These are phyloP conservation scores for Synchiropus splendidus DNA, from an alignment of 2,113 vertebrate genomes.

Conservation along the genomic window DNA sequence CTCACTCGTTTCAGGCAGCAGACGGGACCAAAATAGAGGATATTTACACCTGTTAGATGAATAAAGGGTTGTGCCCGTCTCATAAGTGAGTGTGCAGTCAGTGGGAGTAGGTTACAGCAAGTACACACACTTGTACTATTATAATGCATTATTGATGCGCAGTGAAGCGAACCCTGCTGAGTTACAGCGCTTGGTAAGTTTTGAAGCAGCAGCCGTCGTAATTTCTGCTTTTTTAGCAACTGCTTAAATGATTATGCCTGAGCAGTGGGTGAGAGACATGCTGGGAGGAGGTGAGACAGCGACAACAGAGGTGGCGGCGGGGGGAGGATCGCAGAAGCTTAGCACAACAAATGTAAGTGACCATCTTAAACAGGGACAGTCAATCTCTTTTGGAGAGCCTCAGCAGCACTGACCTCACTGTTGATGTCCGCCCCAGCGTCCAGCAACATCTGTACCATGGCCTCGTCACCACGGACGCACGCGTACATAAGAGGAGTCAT, in stretches of 20 bases:
- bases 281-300: constrained; percentile 17
- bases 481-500: constrained; percentile 77
- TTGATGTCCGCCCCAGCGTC: constrained; percentile 73
- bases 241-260: not conserved
- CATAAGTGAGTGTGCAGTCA: no score
- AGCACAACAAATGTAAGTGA: constrained; percentile 23
- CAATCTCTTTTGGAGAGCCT: no score
- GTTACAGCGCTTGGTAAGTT: not conserved
- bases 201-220: not conserved
- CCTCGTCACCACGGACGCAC: constrained; percentile 71
- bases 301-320: constrained; percentile 3
- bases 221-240: not conserved
- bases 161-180: constrained; percentile 1
- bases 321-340: constrained; percentile 16
- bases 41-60: no score
- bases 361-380: constrained; percentile 17
- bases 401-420: constrained; percentile 62
- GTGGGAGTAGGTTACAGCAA: no score
- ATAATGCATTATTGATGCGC: constrained; percentile 3
- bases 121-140: not conserved
- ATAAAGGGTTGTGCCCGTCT: no score
- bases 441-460: constrained; percentile 75
- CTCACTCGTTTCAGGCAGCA: no score
- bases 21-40: no score
- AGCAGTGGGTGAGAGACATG: not conserved